phyloP scores from a whole-genome alignment of 2,797 vertebrate species.

The Chelidonichthys spinosus region DNA sequence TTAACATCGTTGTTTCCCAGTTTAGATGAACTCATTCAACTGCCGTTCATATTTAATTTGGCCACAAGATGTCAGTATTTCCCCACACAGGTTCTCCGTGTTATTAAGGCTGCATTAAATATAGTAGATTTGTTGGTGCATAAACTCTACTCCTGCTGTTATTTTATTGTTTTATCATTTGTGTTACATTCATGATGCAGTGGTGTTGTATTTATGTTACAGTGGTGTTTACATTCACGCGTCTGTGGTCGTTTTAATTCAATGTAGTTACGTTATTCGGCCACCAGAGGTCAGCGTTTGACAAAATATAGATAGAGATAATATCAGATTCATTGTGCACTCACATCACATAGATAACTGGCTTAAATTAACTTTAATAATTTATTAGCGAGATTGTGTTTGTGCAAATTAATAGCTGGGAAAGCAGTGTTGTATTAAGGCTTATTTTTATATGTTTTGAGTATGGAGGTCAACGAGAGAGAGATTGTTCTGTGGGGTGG shows the following conservation, averaged over 20 bases:
- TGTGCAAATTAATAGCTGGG: neutral
- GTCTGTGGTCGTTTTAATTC: neutral
- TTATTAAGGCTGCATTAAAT: neutral
- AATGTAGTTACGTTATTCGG: neutral
- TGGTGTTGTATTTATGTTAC: neutral
- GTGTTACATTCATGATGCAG: neutral
- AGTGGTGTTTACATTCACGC: neutral
- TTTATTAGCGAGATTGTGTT: neutral
- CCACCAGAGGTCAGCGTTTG: slow-evolving; percentile 55
- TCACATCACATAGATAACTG: neutral
- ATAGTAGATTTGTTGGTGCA: neutral
- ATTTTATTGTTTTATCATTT: neutral
- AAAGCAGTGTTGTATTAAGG: neutral
- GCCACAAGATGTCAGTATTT: slow-evolving; percentile 35
- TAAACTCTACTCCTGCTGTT: neutral
- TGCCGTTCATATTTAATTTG: neutral
- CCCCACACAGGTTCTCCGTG: neutral
- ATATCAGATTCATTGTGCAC: too few species aligned
- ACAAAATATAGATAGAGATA: neutral
- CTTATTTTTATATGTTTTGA: neutral
- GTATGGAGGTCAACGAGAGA: slow-evolving; percentile 3
- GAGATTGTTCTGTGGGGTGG: neutral
- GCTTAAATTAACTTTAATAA: neutral
- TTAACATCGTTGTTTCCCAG: neutral
- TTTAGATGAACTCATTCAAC: neutral